Evolutionary conservation across 2,797 vertebrate species (phyloP).

Genomic region (Anguilla megastoma): DNA sequence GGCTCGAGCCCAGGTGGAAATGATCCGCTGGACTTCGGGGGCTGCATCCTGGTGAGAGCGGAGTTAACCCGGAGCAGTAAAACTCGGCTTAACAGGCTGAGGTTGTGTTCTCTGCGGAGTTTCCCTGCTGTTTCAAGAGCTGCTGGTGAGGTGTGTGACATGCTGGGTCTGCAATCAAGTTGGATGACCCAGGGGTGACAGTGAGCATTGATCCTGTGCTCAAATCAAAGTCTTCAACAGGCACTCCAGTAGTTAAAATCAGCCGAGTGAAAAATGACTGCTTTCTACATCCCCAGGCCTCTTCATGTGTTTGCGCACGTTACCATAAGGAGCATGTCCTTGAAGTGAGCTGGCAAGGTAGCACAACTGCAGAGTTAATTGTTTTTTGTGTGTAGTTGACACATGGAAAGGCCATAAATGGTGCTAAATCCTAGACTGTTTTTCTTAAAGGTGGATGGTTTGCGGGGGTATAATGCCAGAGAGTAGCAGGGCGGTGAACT

Average conservation of each 20-base stretch:
- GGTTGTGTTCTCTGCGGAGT: background rate
- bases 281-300: conserved; percentile 73
- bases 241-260: conserved; percentile 59
- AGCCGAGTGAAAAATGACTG: conserved; percentile 77
- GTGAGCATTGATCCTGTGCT: conserved; percentile 67
- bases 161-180: conserved; percentile 38
- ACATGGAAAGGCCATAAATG: background rate
- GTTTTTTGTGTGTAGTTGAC: background rate
- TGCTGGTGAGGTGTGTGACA: background rate
- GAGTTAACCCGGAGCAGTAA: background rate
- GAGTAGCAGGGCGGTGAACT: background rate
- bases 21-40: background rate
- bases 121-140: background rate
- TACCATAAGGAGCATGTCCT: conserved; percentile 47
- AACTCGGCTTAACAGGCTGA: background rate
- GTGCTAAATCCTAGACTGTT: background rate
- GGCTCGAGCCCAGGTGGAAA: background rate
- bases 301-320: conserved; percentile 54
- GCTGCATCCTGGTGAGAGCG: background rate
- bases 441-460: background rate
- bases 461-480: background rate
- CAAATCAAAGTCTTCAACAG: conserved; percentile 52
- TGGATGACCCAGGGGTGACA: conserved; percentile 64
- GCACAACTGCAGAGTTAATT: background rate
- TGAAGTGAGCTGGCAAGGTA: conserved; percentile 36